Conservation (phyloP, 2,113 vertebrate species). For the Protomyctophum bolini region DNA sequence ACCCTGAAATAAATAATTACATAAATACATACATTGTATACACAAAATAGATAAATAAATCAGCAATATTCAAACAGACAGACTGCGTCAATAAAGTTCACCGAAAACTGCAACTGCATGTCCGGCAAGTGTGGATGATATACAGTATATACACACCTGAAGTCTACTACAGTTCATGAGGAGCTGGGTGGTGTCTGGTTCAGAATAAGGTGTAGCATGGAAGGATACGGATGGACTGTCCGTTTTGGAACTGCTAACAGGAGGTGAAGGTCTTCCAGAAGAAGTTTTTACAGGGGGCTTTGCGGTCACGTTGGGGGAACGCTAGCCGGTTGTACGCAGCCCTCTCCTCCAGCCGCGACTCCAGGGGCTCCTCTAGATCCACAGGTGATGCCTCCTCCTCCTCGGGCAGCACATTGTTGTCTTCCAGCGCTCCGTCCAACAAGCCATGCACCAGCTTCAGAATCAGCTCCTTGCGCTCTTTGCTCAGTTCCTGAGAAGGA, state of each 20-base stretch:
- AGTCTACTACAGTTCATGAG: conserved; percentile 78
- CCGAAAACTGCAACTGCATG: conserved; percentile 55
- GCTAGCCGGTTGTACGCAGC: conserved; percentile 79
- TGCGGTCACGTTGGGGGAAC: conserved; percentile 86
- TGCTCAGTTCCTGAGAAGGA: conserved; percentile 79
- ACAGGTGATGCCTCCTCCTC: conserved; percentile 56
- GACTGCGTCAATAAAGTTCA: conserved; percentile 77
- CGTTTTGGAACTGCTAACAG: conserved; percentile 77
- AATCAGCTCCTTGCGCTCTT: conserved; percentile 81
- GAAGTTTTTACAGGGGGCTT: conserved; percentile 91
- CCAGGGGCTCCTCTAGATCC: conserved; percentile 76
- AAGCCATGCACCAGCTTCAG: conserved; percentile 85
- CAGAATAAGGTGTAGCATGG: conserved; percentile 1
- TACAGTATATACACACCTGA: conserved; percentile 66
- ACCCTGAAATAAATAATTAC: conserved; percentile 61
- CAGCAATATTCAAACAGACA: conserved; percentile 71
- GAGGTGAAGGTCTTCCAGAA: conserved; percentile 95
- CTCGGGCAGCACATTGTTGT: conserved; percentile 62
- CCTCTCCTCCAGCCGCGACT: conserved; percentile 81
- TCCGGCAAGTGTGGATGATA: conserved; percentile 59
- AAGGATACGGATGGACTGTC: not conserved
- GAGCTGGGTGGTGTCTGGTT: conserved; percentile 27
- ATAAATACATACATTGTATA: conserved; percentile 68
- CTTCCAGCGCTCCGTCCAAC: conserved; percentile 75
- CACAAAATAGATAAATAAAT: conserved; percentile 63